Evolutionary conservation across 2,113 vertebrate species (phyloP).

Genomic region (Halcyon malimbica): DNA sequence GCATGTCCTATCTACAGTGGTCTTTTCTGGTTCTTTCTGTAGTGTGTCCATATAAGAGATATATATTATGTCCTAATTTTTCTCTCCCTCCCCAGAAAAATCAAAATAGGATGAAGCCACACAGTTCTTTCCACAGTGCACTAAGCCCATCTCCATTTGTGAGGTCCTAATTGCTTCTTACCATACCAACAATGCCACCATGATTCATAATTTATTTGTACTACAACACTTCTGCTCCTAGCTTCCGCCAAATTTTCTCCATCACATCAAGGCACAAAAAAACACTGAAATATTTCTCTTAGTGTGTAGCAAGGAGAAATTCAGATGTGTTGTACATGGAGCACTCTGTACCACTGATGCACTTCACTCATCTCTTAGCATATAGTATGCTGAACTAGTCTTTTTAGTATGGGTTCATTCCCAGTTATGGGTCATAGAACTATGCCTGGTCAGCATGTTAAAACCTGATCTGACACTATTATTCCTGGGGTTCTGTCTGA

Average conservation of each 20-base stretch:
- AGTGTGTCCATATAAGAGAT: neutral
- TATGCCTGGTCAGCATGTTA: neutral
- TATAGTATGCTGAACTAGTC: neutral
- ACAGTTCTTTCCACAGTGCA: accelerated
- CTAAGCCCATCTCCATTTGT: neutral
- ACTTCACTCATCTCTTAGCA: neutral
- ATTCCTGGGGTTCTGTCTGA: neutral
- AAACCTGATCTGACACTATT: neutral
- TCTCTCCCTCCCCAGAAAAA: neutral
- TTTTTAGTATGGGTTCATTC: neutral
- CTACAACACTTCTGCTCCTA: neutral
- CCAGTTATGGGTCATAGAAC: neutral
- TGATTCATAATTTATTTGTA: neutral
- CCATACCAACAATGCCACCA: neutral
- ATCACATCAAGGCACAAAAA: neutral
- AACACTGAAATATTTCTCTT: neutral
- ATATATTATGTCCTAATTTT: neutral
- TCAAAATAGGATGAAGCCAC: neutral
- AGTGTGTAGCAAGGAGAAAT: neutral
- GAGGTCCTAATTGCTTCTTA: neutral
- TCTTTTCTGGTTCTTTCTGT: neutral
- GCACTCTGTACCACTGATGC: neutral
- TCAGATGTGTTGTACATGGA: neutral
- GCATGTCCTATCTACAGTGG: neutral
- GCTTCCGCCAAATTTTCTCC: neutral